Conservation (phyloP, 2,888 invertebrate genomes). For the Scelioninae gen. 1 region DNA sequence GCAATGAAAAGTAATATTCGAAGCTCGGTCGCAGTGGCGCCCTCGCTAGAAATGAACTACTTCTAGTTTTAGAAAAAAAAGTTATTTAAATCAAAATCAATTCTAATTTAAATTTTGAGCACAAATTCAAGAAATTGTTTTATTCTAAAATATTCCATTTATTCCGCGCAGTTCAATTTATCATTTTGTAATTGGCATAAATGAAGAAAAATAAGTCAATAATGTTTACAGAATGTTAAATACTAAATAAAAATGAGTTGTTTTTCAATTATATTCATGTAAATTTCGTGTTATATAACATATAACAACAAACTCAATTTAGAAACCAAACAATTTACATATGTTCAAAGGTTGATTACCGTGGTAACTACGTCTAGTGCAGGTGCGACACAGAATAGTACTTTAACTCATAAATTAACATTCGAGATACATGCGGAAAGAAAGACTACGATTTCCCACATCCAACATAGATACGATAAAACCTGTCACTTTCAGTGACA, state of each 20-base stretch:
- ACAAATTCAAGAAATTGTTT: no score
- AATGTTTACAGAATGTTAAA: no score
- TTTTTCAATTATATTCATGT: neutral
- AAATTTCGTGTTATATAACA: slow-evolving; percentile 8
- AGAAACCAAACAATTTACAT: slow-evolving; percentile 41
- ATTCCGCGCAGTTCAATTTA: no score
- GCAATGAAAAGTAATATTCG: no score
- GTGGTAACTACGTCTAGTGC: slow-evolving; percentile 17
- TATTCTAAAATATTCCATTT: no score
- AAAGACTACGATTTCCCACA: slow-evolving; percentile 7
- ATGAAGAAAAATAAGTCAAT: no score
- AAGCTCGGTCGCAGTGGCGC: no score
- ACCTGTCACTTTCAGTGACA: neutral
- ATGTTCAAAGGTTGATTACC: slow-evolving; percentile 35
- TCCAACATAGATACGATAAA: neutral
- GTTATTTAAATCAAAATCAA: no score
- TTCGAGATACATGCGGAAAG: slow-evolving; percentile 26
- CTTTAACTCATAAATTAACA: slow-evolving; percentile 21
- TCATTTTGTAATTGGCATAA: no score
- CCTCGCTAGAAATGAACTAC: no score
- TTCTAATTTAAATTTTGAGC: no score
- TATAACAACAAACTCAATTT: slow-evolving; percentile 7
- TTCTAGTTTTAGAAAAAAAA: no score
- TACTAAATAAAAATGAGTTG: neutral
- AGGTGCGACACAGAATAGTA: slow-evolving; percentile 31